A percentile compares a stretch with the other conserved stretches of the same genome.
phyloP scores from a whole-genome alignment of 2,797 vertebrate genomes.

The Micrastur ruficollis region DNA sequence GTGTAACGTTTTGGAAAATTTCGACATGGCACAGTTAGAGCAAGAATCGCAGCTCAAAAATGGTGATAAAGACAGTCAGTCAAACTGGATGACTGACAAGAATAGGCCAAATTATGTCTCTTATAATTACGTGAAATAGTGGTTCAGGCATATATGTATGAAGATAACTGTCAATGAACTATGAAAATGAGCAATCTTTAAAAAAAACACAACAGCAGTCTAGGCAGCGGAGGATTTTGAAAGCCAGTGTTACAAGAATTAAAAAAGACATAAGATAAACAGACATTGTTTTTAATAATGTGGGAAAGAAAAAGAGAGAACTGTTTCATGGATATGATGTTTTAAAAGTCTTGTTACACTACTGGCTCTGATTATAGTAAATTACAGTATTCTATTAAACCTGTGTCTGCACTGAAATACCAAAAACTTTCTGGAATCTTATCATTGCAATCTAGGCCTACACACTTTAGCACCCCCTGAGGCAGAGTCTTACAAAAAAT shows the following conservation, averaged over 20 bases:
- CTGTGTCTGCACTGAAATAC: not conserved
- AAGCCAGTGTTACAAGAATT: not conserved
- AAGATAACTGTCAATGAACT: not conserved
- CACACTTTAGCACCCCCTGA: not conserved
- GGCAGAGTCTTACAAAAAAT: not conserved
- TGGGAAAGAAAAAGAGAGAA: not conserved
- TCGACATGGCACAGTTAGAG: accelerated
- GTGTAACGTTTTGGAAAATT: not conserved
- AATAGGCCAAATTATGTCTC: not conserved
- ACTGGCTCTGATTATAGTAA: not conserved
- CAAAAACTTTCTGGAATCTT: not conserved
- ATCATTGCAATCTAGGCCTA: not conserved
- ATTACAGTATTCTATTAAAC: not conserved
- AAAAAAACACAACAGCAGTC: not conserved
- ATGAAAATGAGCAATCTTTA: not conserved
- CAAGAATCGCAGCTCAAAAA: not conserved
- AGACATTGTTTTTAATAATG: not conserved
- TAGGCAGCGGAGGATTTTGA: not conserved
- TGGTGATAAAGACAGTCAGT: not conserved
- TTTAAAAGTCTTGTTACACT: not conserved
- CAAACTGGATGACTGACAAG: not conserved
- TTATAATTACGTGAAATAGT: not conserved
- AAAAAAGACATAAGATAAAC: not conserved
- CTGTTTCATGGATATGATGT: accelerated
- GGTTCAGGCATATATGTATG: not conserved